These are phyloP conservation scores for Zapus hudsonius DNA, from an alignment of 2,113 vertebrate genomes.

Conservation along the genomic window DNA sequence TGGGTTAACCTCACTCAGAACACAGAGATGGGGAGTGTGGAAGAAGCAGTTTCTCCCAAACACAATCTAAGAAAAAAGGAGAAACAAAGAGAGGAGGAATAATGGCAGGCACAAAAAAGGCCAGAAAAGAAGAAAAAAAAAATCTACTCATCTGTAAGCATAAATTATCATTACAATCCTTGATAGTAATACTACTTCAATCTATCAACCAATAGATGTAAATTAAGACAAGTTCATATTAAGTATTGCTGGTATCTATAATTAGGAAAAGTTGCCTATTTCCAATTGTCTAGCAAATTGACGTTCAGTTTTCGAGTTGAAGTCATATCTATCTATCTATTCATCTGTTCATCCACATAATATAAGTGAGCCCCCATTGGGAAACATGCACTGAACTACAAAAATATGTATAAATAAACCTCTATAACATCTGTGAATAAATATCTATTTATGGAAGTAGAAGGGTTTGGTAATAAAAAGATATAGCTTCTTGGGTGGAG, in stretches of 20 bases:
- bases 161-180: conserved; percentile 8
- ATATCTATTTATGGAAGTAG: not conserved
- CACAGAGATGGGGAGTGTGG: not conserved
- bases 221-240: not conserved
- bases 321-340: not conserved
- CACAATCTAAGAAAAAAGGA: not conserved
- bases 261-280: not conserved
- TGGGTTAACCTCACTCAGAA: not conserved
- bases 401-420: not conserved
- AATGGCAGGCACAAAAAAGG: not conserved
- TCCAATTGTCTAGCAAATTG: not conserved
- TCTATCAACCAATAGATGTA: not conserved
- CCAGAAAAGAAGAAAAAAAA: too few relatives aligned
- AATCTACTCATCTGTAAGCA: not conserved
- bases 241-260: not conserved
- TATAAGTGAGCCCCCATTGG: not conserved
- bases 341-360: not conserved
- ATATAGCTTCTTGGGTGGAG: not conserved
- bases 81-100: not conserved
- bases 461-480: not conserved
- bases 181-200: not conserved
- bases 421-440: not conserved
- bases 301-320: not conserved
- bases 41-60: not conserved
- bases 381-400: not conserved